Evolutionary conservation across 2,888 invertebrate species (phyloP), one percentile per base, ranked within the genome.

Genomic region (Tachina fera): DNA sequence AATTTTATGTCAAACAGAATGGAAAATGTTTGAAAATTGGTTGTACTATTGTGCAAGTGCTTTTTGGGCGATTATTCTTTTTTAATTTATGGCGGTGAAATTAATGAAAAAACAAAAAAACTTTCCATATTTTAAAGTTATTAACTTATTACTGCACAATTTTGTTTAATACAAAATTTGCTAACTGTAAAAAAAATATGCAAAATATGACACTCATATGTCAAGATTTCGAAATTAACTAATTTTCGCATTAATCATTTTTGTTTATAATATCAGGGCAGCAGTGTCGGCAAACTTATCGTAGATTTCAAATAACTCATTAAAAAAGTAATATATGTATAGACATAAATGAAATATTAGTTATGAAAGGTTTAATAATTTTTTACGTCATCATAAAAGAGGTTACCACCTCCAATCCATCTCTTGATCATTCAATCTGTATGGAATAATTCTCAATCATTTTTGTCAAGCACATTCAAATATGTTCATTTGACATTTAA

Each of bases 401-500:
- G 61, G 61, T 74, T 74, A 68, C 60, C 16, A 31, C 56, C 45
- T 71, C 47, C 19, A 19, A 11, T 60, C 19, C 8, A 14, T 19
- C 31, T 11, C 19, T n/a, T 19, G 47, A 47, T 65, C 13, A 76
- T 31, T 65, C 45, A 76, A 47, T 56, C 39, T 76, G 47, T 76
- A 31, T 45, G 16, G 43, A 67, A 58, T 41, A 31, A 63, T 53
- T 14, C 9, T 47, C 41, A 58, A 47, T 60, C 10, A 31, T 22
- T 47, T 53, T 45, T 61, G 19, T 60, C 16, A 77, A 47, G n/a
- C 41, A 3, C 14, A 61, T 13, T 60, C 14, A 61, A 41, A 53
- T 41, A 3, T 75, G 22, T 74, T 19, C 9, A 31, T 56, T 56
- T 67, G 76, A 47, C 76, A 47, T 76, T 65, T 39, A 47, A 67